Percentiles rank a stretch among this genome's conserved stretches.
These are phyloP conservation scores for Jordanella pulchra DNA, from an alignment of 2,797 vertebrate species.

Conservation along the genomic window DNA sequence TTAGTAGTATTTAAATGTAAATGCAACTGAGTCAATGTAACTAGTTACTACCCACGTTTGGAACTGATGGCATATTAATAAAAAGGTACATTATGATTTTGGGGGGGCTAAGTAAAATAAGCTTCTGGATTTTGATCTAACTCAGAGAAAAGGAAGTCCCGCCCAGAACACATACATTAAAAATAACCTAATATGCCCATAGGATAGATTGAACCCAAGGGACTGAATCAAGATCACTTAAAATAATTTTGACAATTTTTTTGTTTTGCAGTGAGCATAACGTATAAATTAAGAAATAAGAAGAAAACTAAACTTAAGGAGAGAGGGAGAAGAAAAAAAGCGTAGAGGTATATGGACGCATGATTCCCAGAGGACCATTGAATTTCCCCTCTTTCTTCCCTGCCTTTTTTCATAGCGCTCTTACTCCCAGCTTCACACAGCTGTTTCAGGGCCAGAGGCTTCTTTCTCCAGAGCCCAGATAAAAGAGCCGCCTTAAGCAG, in stretches of 20 bases:
- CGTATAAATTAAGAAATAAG: conserved; percentile 34
- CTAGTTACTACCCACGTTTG: too few species aligned
- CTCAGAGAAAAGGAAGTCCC: conserved; percentile 6
- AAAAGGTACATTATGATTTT: neutral
- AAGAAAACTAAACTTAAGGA: conserved; percentile 28
- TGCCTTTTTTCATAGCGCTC: conserved; percentile 75
- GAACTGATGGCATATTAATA: neutral
- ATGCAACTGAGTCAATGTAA: too few species aligned
- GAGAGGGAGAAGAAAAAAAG: conserved; percentile 29
- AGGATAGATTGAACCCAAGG: conserved; percentile 3
- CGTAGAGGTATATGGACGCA: conserved; percentile 57
- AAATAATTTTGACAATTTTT: conserved; percentile 2
- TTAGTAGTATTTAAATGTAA: too few species aligned
- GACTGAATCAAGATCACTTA: conserved; percentile 1
- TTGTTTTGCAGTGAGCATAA: conserved; percentile 23
- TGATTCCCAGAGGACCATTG: conserved; percentile 74
- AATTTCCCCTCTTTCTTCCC: conserved; percentile 78
- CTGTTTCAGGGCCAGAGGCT: conserved; percentile 82
- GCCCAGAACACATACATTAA: conserved; percentile 14
- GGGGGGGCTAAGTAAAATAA: too few species aligned
- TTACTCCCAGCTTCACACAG: conserved; percentile 80
- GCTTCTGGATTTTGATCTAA: neutral
- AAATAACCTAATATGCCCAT: conserved; percentile 4
- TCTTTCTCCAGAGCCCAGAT: conserved; percentile 84
- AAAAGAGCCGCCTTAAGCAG: conserved; percentile 82